phyloP scores from a whole-genome alignment of 92 coral and sea anemone genomes.

The Phenganax subtilis region DNA sequence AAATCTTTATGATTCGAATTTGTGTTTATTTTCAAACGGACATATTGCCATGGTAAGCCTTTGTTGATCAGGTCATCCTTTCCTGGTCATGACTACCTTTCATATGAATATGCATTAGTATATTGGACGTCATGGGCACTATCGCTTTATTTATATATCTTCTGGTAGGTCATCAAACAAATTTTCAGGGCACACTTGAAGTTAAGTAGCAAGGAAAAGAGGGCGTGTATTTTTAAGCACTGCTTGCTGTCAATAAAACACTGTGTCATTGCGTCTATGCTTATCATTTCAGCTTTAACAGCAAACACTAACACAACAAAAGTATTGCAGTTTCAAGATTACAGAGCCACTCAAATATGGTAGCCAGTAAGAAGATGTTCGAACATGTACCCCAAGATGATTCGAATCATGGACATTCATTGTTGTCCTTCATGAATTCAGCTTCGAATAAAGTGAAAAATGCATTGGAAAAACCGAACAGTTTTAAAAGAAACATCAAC shows the following conservation, averaged over 20 bases:
- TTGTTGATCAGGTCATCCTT: not conserved
- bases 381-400: not conserved
- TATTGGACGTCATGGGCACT: not conserved
- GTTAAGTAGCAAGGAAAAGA: not conserved
- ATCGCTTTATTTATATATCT: not conserved
- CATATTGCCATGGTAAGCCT: not conserved
- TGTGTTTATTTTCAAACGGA: conserved; percentile 3
- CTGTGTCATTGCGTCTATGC: not conserved
- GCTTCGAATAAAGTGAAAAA: conserved; percentile 92
- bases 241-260: conserved; percentile 2
- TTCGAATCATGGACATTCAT: conserved; percentile 57
- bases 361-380: conserved; percentile 28
- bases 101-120: not conserved
- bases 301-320: not conserved
- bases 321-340: not conserved
- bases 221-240: not conserved
- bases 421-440: conserved; percentile 86
- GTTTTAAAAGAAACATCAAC: conserved; percentile 91
- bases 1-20: not conserved
- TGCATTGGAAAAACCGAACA: conserved; percentile 95
- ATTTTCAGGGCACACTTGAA: not conserved
- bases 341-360: conserved; percentile 1
- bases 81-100: not conserved
- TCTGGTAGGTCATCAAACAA: not conserved
- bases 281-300: not conserved